Evolutionary conservation across 2,113 vertebrate species (phyloP).

Genomic region (Myocastor coypus): DNA sequence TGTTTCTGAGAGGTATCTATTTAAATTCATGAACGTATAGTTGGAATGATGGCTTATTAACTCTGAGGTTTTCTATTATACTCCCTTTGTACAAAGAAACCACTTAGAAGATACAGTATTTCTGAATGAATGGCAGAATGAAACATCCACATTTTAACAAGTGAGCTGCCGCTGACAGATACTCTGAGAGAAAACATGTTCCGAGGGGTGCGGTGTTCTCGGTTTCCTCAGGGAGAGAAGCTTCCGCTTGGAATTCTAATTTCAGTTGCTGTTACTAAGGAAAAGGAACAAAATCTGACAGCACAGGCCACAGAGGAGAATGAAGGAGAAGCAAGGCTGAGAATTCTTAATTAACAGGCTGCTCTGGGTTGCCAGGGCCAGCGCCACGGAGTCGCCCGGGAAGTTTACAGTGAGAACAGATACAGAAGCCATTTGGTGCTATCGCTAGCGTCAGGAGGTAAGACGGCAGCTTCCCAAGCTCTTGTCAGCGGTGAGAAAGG

Average conservation of each 20-base stretch:
- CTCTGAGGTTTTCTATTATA: neutral
- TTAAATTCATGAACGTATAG: neutral
- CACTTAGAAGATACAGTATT: neutral
- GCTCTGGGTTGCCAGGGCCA: neutral
- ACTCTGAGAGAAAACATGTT: constrained; percentile 43
- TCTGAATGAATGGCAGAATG: constrained; percentile 51
- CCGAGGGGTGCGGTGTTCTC: constrained; percentile 35
- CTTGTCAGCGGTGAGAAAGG: constrained; percentile 3
- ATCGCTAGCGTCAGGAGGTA: constrained; percentile 29
- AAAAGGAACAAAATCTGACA: constrained; percentile 44
- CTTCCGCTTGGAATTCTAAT: constrained; percentile 69
- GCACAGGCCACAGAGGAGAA: neutral
- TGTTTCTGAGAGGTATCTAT: neutral
- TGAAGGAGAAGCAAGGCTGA: constrained; percentile 34
- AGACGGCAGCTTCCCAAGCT: constrained; percentile 43
- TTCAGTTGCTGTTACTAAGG: constrained; percentile 58
- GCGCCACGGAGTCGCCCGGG: neutral
- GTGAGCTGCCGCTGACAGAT: constrained; percentile 53
- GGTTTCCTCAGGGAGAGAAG: constrained; percentile 14
- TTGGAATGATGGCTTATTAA: constrained; percentile 33
- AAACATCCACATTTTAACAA: constrained; percentile 61
- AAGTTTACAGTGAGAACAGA: constrained; percentile 5
- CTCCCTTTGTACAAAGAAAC: constrained; percentile 33
- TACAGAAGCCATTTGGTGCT: neutral
- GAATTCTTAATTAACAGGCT: constrained; percentile 66